phyloP scores from a whole-genome alignment of 2,888 invertebrate species.

The Aspidiotus destructor region DNA sequence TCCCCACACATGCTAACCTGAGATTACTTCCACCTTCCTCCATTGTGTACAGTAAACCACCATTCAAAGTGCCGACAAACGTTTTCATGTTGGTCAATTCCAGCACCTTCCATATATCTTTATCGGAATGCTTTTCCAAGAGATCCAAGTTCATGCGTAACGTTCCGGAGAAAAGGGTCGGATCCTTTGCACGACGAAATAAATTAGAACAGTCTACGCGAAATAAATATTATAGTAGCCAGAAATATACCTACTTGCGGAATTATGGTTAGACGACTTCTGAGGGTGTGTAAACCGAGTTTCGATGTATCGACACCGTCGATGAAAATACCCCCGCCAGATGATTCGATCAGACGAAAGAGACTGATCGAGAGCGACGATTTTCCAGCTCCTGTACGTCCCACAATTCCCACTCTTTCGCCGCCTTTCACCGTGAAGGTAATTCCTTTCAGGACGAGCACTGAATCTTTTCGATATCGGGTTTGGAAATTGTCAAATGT shows the following conservation, averaged over 20 bases:
- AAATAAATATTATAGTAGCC: too few species aligned
- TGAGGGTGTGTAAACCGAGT: conserved; percentile 74
- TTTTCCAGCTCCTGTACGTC: conserved; percentile 84
- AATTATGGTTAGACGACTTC: conserved; percentile 51
- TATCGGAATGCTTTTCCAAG: conserved; percentile 65
- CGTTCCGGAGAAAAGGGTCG: conserved; percentile 86
- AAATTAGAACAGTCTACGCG: too few species aligned
- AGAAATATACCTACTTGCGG: conserved; percentile 41
- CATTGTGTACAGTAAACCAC: conserved; percentile 71
- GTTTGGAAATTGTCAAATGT: conserved; percentile 72
- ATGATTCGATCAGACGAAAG: conserved; percentile 81
- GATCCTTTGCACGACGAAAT: conserved; percentile 55
- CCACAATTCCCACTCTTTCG: conserved; percentile 79
- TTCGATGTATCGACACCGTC: conserved; percentile 72
- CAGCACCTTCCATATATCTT: conserved; percentile 76
- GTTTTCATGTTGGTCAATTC: conserved; percentile 80
- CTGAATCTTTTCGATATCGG: conserved; percentile 75
- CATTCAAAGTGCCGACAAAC: conserved; percentile 66
- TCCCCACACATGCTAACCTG: conserved; percentile 37
- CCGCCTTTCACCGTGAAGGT: too few species aligned
- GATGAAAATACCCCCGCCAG: conserved; percentile 68
- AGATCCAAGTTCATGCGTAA: conserved; percentile 89
- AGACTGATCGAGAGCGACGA: conserved; percentile 77
- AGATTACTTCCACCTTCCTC: conserved; percentile 84
- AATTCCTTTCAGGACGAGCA: conserved; percentile 72